Percentiles rank a stretch among this genome's conserved stretches.
Evolutionary conservation across 2,888 invertebrate genomes (phyloP).

Genomic region (Alviniconcha strummeri): DNA sequence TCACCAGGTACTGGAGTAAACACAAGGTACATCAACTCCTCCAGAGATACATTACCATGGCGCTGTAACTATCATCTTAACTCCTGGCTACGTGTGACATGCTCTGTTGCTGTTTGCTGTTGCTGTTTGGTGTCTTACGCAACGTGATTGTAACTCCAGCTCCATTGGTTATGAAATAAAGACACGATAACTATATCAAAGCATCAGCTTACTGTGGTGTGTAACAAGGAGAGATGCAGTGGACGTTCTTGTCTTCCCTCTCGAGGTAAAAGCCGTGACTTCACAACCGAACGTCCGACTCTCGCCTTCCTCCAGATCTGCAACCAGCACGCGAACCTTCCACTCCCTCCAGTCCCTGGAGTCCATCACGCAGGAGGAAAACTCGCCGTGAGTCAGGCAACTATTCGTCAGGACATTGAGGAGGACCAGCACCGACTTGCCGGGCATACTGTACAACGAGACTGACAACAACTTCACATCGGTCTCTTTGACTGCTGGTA

Average conservation of each 20-base stretch:
- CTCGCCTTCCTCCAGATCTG: slow-evolving; percentile 4
- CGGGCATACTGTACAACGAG: slow-evolving; percentile 4
- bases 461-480: slow-evolving; percentile 28
- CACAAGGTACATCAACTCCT: too few relatives aligned
- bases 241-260: background rate
- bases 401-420: background rate
- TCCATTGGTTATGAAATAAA: too few relatives aligned
- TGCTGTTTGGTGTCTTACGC: too few relatives aligned
- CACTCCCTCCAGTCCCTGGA: background rate
- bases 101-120: too few relatives aligned
- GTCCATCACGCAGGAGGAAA: slow-evolving; percentile 10
- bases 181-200: too few relatives aligned
- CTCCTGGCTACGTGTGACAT: too few relatives aligned
- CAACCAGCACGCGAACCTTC: slow-evolving; percentile 8
- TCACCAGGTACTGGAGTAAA: too few relatives aligned
- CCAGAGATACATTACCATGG: too few relatives aligned
- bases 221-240: background rate
- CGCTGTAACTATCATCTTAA: too few relatives aligned
- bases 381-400: slow-evolving; percentile 3
- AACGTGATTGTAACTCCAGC: too few relatives aligned
- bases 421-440: background rate
- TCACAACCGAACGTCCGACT: slow-evolving; percentile 9
- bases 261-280: background rate
- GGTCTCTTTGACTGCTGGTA: slow-evolving; percentile 3
- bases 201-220: too few relatives aligned